These are phyloP conservation scores for Auanema sp. DNA, from an alignment of 2,888 invertebrate genomes.

Conservation along the genomic window DNA sequence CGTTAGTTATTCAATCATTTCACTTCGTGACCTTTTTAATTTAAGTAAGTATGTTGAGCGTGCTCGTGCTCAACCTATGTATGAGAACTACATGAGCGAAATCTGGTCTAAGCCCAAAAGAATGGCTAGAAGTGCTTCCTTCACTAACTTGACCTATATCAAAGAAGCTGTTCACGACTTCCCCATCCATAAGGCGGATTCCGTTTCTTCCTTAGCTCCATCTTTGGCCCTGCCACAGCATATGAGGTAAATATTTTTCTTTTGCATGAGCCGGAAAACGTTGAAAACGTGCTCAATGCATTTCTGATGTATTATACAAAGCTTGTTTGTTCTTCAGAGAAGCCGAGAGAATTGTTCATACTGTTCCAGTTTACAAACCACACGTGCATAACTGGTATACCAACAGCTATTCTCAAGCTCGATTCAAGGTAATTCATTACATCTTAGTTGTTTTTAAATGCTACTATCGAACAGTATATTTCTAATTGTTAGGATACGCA, in stretches of 20 bases:
- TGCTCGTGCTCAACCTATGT: constrained; percentile 57
- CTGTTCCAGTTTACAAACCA: constrained; percentile 61
- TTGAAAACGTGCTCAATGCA: background rate
- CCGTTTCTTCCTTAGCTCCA: constrained; percentile 60
- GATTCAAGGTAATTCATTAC: constrained; percentile 32
- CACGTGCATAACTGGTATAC: constrained; percentile 55
- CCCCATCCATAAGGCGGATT: constrained; percentile 40
- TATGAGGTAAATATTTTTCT: constrained; percentile 28
- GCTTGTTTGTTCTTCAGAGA: constrained; percentile 31
- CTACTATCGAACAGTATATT: background rate
- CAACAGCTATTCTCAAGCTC: constrained; percentile 40
- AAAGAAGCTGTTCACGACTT: constrained; percentile 46
- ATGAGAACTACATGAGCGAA: constrained; percentile 50
- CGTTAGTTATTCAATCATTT: constrained; percentile 24
- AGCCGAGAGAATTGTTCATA: constrained; percentile 62
- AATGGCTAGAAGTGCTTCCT: constrained; percentile 58
- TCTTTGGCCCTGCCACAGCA: constrained; percentile 56
- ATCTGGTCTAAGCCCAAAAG: constrained; percentile 60
- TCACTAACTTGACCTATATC: constrained; percentile 62
- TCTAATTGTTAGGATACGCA: constrained; percentile 52
- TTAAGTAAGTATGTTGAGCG: constrained; percentile 58
- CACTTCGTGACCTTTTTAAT: background rate
- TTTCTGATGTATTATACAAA: background rate
- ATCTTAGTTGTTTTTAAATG: background rate
- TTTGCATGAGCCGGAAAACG: background rate